phyloP scores from a whole-genome alignment of 2,888 invertebrate genomes.

The Phorcus lineatus region DNA sequence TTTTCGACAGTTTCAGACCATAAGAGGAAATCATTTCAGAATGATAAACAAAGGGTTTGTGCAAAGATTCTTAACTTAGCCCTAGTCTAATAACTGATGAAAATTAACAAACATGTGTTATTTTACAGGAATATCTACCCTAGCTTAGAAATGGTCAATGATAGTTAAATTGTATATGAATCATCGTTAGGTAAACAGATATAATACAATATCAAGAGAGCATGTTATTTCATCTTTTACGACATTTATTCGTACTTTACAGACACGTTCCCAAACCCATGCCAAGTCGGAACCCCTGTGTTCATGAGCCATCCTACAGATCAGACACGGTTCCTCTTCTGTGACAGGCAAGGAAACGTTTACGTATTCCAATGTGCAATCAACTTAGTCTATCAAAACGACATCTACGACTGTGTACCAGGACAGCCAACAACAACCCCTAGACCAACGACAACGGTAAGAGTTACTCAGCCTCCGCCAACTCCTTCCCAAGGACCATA shows the following conservation, averaged over 20 bases:
- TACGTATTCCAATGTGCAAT: conserved; percentile 42
- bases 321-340: conserved; percentile 37
- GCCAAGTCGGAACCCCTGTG: background rate
- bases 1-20: too few relatives aligned
- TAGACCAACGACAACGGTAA: conserved; percentile 26
- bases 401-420: background rate
- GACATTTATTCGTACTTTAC: background rate
- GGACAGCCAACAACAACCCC: conserved; percentile 26
- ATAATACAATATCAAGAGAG: too few relatives aligned
- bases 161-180: too few relatives aligned
- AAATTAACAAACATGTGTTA: too few relatives aligned
- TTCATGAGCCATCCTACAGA: background rate
- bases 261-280: background rate
- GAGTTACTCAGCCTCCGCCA: background rate
- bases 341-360: conserved; percentile 36
- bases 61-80: too few relatives aligned
- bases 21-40: too few relatives aligned
- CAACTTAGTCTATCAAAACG: conserved; percentile 31
- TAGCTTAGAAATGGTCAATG: too few relatives aligned
- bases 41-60: too few relatives aligned
- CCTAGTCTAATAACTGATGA: too few relatives aligned
- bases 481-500: conserved; percentile 10
- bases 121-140: too few relatives aligned
- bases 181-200: too few relatives aligned
- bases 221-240: too few relatives aligned